Evolutionary conservation across 2,113 vertebrate genomes (phyloP), one percentile per base, ranked within the genome.

Genomic region (Callionymus lyra): DNA sequence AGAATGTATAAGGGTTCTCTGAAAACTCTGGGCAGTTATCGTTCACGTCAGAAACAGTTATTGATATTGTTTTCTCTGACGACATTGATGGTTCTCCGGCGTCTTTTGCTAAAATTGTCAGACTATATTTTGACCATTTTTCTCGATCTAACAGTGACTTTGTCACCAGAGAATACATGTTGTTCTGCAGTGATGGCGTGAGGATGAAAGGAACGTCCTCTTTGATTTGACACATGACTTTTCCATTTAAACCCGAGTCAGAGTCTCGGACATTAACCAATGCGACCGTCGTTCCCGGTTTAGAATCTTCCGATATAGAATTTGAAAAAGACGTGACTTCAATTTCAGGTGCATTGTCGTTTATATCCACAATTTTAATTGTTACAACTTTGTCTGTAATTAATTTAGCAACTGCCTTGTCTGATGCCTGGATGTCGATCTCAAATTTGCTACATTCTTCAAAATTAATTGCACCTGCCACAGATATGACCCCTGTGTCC

Each of bases 311-410:
- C 0, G 66, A 41, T n/a, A 93, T 70, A 1, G 86, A 79, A 37
- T 74, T 87, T 34, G 91, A 90, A 53, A 91, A 55, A 1, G 89
- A 90, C 0, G 86, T 92, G 16, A 94, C 76, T 14, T 88, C 77
- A 48, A 94, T 86, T 15, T 90, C 84, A 1, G 92, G 92, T 2
- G 69, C 70, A 1, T 94, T 93, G 39, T 84, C 82, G 38, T 84
- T 84, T 2, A 72, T 6, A 12, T 83, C 82, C 27, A 37, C 37
- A 12, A 47, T 27, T 8, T 31, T 37, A 12, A 47, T 14, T 6
- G 19, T 56, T 34, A 34, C 82, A 52, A 10, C 79, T 44, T 39
- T 50, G 10, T 57, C 41, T 2, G 51, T 59, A 1, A 73, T 18
- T 6, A 73, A 63, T 14, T 41, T 40, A 0, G 1, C 0, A n/a